These are phyloP conservation scores for Tyria jacobaeae DNA, from an alignment of 2,888 invertebrate species.

Conservation along the genomic window DNA sequence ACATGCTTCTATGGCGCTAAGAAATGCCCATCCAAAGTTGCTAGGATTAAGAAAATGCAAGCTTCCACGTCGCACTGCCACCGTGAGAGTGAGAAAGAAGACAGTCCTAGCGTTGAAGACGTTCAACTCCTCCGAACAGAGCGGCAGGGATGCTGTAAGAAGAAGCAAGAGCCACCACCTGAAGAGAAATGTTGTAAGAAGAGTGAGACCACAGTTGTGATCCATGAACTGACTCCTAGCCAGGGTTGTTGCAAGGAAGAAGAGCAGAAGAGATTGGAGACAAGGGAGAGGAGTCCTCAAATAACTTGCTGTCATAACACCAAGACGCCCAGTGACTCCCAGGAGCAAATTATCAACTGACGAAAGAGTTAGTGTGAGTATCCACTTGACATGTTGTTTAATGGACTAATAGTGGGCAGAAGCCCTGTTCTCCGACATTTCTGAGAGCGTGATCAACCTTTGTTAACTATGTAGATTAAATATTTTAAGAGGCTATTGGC, in stretches of 20 bases:
- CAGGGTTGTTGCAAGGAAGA: slow-evolving; percentile 52
- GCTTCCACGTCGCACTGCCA: slow-evolving; percentile 52
- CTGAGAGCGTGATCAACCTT: background rate
- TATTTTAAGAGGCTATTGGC: slow-evolving; percentile 9
- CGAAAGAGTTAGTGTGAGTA: background rate
- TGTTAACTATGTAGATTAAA: background rate
- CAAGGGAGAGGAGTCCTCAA: slow-evolving; percentile 73
- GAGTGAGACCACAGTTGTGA: slow-evolving; percentile 40
- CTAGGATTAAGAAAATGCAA: slow-evolving; percentile 63
- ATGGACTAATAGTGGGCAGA: background rate
- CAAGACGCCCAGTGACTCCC: slow-evolving; percentile 69
- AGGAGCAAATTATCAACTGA: slow-evolving; percentile 73
- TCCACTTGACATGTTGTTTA: background rate
- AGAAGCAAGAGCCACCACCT: slow-evolving; percentile 65
- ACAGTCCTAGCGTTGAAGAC: slow-evolving; percentile 74
- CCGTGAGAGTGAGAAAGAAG: slow-evolving; percentile 70
- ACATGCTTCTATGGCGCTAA: slow-evolving; percentile 78
- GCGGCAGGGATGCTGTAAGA: slow-evolving; percentile 70
- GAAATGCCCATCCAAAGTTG: slow-evolving; percentile 75
- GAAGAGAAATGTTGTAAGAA: slow-evolving; percentile 60
- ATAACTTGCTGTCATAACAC: slow-evolving; percentile 73
- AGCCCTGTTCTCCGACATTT: background rate
- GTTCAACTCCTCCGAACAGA: slow-evolving; percentile 68
- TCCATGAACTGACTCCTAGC: slow-evolving; percentile 42
- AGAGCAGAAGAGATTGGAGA: slow-evolving; percentile 43